These are phyloP conservation scores for Aspidiotus destructor DNA, from an alignment of 2,888 invertebrate genomes.

Conservation along the genomic window DNA sequence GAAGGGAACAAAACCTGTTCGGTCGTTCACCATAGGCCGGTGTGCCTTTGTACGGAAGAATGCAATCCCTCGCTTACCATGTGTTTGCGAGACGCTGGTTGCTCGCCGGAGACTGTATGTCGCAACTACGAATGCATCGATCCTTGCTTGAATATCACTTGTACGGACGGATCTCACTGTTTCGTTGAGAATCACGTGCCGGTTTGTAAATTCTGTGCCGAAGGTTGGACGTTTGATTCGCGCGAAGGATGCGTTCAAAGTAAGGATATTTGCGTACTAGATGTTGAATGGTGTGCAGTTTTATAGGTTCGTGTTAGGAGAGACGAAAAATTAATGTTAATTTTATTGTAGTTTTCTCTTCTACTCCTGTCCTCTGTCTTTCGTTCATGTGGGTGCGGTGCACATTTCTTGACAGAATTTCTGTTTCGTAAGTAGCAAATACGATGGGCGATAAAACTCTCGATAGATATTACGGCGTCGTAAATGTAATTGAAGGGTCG, in stretches of 20 bases:
- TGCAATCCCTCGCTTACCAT: conserved; percentile 78
- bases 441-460: too few species aligned
- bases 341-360: too few species aligned
- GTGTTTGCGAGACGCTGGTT: conserved; percentile 80
- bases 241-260: conserved; percentile 93
- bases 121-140: conserved; percentile 81
- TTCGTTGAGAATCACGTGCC: conserved; percentile 90
- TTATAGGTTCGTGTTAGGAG: too few species aligned
- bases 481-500: too few species aligned
- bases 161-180: conserved; percentile 77
- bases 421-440: too few species aligned
- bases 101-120: conserved; percentile 74
- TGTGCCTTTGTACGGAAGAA: conserved; percentile 78
- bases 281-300: too few species aligned
- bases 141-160: conserved; percentile 76
- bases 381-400: too few species aligned
- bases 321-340: too few species aligned
- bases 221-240: conserved; percentile 83
- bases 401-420: too few species aligned
- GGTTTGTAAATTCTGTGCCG: conserved; percentile 91
- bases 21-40: conserved; percentile 74
- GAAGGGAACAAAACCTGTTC: conserved; percentile 75
- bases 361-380: too few species aligned
- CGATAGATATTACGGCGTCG: too few species aligned
- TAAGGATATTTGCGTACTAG: conserved; percentile 48